Base-by-base conservation (phyloP, 2,113 vertebrate genomes). In the Lycocorax pyrrhopterus region DNA sequence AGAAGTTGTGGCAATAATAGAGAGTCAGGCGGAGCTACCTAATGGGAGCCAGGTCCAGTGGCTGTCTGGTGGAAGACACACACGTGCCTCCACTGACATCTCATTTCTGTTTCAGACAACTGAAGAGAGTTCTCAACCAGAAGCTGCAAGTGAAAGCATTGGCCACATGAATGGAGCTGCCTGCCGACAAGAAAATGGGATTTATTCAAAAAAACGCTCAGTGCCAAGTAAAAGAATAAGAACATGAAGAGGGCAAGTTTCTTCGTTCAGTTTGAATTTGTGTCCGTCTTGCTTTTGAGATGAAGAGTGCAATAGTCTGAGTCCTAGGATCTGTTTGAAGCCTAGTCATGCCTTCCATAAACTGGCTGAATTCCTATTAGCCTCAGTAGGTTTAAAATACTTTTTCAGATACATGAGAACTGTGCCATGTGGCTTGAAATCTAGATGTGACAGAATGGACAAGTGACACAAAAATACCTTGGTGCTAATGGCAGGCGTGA, bases 151-250 rank as follows among this genome's bases (percentile, higher is more conserved):
- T 32, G 96, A 96, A 46, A 91, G 51, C 76, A 27, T 73, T 1
- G 14, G 43, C 4, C 94, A 98, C 26, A 8, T 92, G 74, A 97
- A 82, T 26, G 97, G 97, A 94, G 94, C 68, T 69, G 89, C 83
- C 90, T 98, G 96, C 89, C 95, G 74, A 75, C 97, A 95, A 83
- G 97, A 96, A 83, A 97, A 96, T 37, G 95, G 92, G 25, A 77
- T 96, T 66, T 93, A 94, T 75, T 39, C 89, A 2, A 95, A 93
- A 47, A 96, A 96, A 19, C 68, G 33, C 35, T 39, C 89, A 5
- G 84, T 95, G 81, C 71, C 94, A 87, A 98, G 64, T 91, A 98
- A 99, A 98, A 97, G 97, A 94, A 94, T 98, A 92, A 98, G 97
- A 97, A 99, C 97, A 39, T 98, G 95, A 98, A 86, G 49, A 47